These are phyloP conservation scores for Trematomus loennbergii DNA, from an alignment of 2,113 vertebrate genomes.

Conservation along the genomic window DNA sequence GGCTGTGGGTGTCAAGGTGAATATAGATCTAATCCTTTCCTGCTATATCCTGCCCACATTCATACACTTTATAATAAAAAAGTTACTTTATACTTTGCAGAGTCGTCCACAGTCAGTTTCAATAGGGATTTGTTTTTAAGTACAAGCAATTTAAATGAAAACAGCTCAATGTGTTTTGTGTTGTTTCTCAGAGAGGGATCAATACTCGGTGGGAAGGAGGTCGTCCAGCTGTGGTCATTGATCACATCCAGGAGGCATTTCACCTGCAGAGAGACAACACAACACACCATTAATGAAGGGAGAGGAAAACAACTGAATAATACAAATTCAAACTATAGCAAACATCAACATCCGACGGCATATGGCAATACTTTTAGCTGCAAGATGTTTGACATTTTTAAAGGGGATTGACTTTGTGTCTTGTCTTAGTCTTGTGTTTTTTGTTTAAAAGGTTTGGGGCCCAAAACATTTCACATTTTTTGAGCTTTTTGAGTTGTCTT, in stretches of 20 bases:
- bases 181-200: conserved; percentile 29
- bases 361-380: too few species aligned
- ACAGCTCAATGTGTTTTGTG: neutral
- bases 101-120: neutral
- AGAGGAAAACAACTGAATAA: neutral
- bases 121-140: neutral
- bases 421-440: too few species aligned
- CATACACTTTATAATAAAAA: neutral
- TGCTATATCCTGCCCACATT: neutral
- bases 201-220: conserved; percentile 1
- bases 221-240: conserved; percentile 4
- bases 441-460: too few species aligned
- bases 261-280: conserved; percentile 7
- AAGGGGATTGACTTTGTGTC: too few species aligned
- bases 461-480: too few species aligned
- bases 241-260: conserved; percentile 3
- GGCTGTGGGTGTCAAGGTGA: conserved; percentile 16
- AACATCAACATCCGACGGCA: too few species aligned
- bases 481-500: too few species aligned
- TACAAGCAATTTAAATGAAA: neutral
- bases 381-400: too few species aligned
- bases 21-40: neutral
- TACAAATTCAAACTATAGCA: neutral
- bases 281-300: neutral
- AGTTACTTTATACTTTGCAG: too few species aligned